phyloP scores from a whole-genome alignment of 2,888 invertebrate genomes.

The Litoditis marina region DNA sequence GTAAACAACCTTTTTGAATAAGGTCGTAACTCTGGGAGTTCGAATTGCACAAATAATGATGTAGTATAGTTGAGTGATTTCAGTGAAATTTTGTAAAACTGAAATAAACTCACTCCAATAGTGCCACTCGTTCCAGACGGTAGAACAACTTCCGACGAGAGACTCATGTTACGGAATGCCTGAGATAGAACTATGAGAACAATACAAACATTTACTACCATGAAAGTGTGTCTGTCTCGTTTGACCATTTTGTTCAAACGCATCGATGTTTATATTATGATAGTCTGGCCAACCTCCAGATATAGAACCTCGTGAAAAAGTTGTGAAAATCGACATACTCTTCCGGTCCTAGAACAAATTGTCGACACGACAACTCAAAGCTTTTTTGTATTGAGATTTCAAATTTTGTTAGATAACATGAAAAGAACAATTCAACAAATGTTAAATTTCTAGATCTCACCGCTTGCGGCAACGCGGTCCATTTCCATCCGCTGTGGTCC shows the following conservation, averaged over 20 bases:
- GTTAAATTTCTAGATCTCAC: slow-evolving; percentile 8
- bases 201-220: background rate
- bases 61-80: too few species aligned
- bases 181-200: background rate
- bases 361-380: too few species aligned
- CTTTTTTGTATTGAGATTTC: background rate
- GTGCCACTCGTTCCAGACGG: slow-evolving; percentile 16
- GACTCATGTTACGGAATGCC: slow-evolving; percentile 28
- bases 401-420: slow-evolving; percentile 11
- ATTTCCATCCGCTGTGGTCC: slow-evolving; percentile 17
- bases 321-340: too few species aligned
- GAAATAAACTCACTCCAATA: slow-evolving; percentile 10
- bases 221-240: background rate
- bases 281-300: too few species aligned
- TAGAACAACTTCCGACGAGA: slow-evolving; percentile 27
- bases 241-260: too few species aligned
- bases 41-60: too few species aligned
- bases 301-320: too few species aligned
- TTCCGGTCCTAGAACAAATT: too few species aligned
- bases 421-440: background rate
- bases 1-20: too few species aligned
- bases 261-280: too few species aligned
- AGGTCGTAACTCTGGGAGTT: too few species aligned
- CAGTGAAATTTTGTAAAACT: too few species aligned
- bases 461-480: slow-evolving; percentile 40